These are phyloP conservation scores for Synaphobranchus kaupii DNA, from an alignment of 2,797 vertebrate species.

Conservation along the genomic window DNA sequence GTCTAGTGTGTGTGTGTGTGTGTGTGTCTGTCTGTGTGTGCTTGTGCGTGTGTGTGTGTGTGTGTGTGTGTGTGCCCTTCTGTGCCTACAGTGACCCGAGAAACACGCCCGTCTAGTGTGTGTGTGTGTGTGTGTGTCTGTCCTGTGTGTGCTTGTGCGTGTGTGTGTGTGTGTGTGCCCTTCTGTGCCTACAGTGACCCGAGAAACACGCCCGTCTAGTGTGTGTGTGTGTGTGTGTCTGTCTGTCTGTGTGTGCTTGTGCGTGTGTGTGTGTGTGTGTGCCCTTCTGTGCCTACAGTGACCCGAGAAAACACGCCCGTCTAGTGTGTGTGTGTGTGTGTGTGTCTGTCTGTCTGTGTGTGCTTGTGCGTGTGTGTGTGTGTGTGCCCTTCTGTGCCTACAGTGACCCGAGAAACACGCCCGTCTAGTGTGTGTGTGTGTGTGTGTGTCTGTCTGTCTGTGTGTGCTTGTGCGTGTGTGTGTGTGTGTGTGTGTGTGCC, in stretches of 20 bases:
- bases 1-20: conserved; percentile 32
- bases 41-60: neutral
- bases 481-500: conserved; percentile 7
- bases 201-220: conserved; percentile 12
- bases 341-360: too few species aligned
- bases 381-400: conserved; percentile 6
- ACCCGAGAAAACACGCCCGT: neutral
- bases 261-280: too few species aligned
- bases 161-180: neutral
- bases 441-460: conserved; percentile 39
- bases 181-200: neutral
- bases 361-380: too few species aligned
- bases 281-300: neutral
- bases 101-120: conserved; percentile 26
- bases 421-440: conserved; percentile 32
- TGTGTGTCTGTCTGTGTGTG: conserved; percentile 40
- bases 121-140: conserved; percentile 36
- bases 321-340: too few species aligned
- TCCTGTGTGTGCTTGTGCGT: conserved; percentile 29
- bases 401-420: neutral
- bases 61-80: conserved; percentile 4
- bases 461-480: conserved; percentile 15
- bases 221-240: too few species aligned
- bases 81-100: neutral
- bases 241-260: too few species aligned